Base-by-base conservation (phyloP, 2,113 vertebrate species). In the Tympanuchus pallidicinctus region DNA sequence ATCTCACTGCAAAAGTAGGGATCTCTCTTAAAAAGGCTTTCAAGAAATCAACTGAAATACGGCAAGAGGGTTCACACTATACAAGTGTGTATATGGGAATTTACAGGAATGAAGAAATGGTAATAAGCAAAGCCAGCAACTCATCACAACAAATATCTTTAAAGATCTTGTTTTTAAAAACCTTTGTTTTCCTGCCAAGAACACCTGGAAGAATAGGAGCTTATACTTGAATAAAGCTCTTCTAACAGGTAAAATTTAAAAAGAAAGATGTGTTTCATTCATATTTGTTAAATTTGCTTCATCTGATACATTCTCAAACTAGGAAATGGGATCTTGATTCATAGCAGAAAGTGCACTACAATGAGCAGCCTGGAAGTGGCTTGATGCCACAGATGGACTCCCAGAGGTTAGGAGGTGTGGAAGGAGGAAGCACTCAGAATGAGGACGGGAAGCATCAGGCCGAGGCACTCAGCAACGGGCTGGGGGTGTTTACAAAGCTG, bases 161-260 rank as follows among this genome's bases (percentile, higher is more conserved):
- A 93, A 89, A 86, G n/a, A 64, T 63, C 60, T 6, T 66, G 8
- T 43, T 78, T 77, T 88, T 64, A 83, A 86, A 89, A 88, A 54
- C 9, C 56, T 67, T n/a, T 61, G 25, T 52, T 75, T 78, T 72
- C 25, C 67, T 77, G 50, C 64, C 75, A 91, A 69, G 71, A 91
- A 72, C 8, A 52, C 36, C 65, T 18, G 54, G 38, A 57, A 45
- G 28, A 83, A 88, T 8, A 72, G 21, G 27, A 76, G 71, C 24
- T 84, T 56, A 13, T 1, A 57, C 43, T n/a, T 48, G 34, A 75
- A 56, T 0, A 67, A 59, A 90, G 77, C 11, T 20, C 80, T 81
- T 86, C 80, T 69, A 78, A 57, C 5, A 78, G 72, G 57, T 36
- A 38, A 13, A 82, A 76, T 73, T 76, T 47, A 57, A 66, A 82